Conservation (phyloP, 2,888 invertebrate species). For the Thecophora atra region DNA sequence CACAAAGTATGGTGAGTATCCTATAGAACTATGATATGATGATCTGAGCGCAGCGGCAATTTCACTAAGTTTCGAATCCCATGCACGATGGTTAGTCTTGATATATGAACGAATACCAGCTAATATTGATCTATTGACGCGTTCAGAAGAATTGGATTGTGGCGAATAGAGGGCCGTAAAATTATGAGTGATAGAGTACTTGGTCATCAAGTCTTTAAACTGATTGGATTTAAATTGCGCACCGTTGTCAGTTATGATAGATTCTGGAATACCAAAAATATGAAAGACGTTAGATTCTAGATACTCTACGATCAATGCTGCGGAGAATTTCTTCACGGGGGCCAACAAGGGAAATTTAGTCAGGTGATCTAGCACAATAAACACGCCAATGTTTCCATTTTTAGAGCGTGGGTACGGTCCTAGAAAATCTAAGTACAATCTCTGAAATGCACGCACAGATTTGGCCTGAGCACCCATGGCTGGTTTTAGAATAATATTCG, state of each 20-base stretch:
- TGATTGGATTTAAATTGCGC: too few species aligned
- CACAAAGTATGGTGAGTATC: conserved; percentile 39
- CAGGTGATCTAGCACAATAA: conserved; percentile 37
- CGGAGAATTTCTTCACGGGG: conserved; percentile 38
- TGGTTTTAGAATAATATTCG: conserved; percentile 24
- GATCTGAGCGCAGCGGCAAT: conserved; percentile 38
- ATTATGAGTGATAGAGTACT: conserved; percentile 39
- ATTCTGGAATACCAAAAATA: conserved; percentile 48
- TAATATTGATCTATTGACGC: conserved; percentile 52
- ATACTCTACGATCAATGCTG: conserved; percentile 31
- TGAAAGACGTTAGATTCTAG: conserved; percentile 40
- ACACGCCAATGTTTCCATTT: conserved; percentile 37
- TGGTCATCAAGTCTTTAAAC: conserved; percentile 38
- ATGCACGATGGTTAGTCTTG: conserved; percentile 39
- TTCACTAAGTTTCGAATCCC: conserved; percentile 37
- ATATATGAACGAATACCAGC: conserved; percentile 48
- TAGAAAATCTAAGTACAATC: conserved; percentile 41
- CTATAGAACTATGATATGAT: conserved; percentile 32
- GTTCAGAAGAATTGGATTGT: conserved; percentile 55
- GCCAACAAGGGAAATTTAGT: conserved; percentile 37
- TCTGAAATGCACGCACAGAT: conserved; percentile 14
- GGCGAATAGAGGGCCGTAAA: conserved; percentile 53
- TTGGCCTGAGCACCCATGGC: conserved; percentile 20
- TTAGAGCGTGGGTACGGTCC: conserved; percentile 39
- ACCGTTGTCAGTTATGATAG: too few species aligned